phyloP scores from a whole-genome alignment of 1,140 invertebrate species.

The Drosophila burlai region DNA sequence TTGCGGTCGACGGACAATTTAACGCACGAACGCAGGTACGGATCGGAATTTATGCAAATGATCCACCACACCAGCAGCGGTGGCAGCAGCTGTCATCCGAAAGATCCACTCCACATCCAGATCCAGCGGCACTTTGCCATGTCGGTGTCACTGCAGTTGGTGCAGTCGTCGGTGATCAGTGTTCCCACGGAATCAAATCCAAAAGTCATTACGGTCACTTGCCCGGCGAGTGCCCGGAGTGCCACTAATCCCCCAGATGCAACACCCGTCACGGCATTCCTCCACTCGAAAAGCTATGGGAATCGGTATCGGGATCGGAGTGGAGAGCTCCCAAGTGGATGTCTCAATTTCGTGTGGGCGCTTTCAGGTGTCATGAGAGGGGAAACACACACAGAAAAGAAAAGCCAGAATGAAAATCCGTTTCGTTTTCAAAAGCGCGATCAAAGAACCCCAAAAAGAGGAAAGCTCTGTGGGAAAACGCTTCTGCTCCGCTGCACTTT shows the following conservation, averaged over 20 bases:
- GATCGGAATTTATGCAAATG: constrained; percentile 75
- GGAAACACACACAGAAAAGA: constrained; percentile 10
- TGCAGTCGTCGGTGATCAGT: constrained; percentile 4
- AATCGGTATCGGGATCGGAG: constrained; percentile 30
- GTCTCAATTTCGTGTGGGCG: constrained; percentile 79
- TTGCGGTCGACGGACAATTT: constrained; percentile 73
- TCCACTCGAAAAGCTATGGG: constrained; percentile 56
- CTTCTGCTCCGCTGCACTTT: constrained; percentile 57
- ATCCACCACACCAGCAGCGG: constrained; percentile 3
- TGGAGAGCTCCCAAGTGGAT: constrained; percentile 30
- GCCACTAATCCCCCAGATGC: constrained; percentile 73
- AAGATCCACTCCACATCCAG: constrained; percentile 17
- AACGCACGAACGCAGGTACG: constrained; percentile 70
- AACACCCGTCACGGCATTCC: constrained; percentile 51
- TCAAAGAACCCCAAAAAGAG: constrained; percentile 33
- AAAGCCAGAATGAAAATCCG: constrained; percentile 64
- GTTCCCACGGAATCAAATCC: constrained; percentile 63
- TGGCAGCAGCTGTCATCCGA: constrained; percentile 31
- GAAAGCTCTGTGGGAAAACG: constrained; percentile 76
- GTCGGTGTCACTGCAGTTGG: constrained; percentile 56
- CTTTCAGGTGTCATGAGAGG: constrained; percentile 69
- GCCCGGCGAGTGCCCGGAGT: constrained; percentile 61
- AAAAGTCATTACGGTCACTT: constrained; percentile 77
- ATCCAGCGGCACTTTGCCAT: constrained; percentile 8
- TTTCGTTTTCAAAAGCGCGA: constrained; percentile 51